Evolutionary conservation across 2,888 invertebrate genomes (phyloP).

Genomic region (Andrena fulva): DNA sequence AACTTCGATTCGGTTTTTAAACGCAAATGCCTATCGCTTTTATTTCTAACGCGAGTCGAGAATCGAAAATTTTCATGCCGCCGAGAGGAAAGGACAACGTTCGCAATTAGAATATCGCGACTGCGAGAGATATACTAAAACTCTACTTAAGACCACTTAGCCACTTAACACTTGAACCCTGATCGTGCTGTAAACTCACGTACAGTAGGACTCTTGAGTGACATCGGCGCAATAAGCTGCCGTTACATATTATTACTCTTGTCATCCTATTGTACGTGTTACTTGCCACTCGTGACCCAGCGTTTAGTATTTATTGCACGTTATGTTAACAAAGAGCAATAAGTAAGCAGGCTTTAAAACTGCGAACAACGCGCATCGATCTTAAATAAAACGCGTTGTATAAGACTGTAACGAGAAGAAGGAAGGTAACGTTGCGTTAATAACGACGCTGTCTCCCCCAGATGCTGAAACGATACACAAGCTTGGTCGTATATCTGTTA

Average conservation of each 20-base stretch:
- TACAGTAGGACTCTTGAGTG: slow-evolving; percentile 57
- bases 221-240: slow-evolving; percentile 63
- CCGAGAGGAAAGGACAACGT: slow-evolving; percentile 10
- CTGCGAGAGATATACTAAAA: slow-evolving; percentile 43
- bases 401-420: background rate
- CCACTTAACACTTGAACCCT: slow-evolving; percentile 78
- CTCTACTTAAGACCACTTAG: slow-evolving; percentile 73
- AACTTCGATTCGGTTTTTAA: background rate
- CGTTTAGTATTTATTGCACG: slow-evolving; percentile 37
- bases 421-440: background rate
- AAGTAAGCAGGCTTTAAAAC: background rate
- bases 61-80: background rate
- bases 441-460: too few species aligned
- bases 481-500: background rate
- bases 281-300: slow-evolving; percentile 33
- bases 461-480: background rate
- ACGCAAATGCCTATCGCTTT: background rate
- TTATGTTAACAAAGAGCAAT: slow-evolving; percentile 4
- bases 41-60: background rate
- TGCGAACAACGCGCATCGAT: background rate
- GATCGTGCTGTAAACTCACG: slow-evolving; percentile 62
- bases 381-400: too few species aligned
- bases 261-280: slow-evolving; percentile 69
- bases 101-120: slow-evolving; percentile 55
- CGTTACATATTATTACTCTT: slow-evolving; percentile 71